Conservation (phyloP, 2,113 vertebrate genomes). For the Gulo gulo region DNA sequence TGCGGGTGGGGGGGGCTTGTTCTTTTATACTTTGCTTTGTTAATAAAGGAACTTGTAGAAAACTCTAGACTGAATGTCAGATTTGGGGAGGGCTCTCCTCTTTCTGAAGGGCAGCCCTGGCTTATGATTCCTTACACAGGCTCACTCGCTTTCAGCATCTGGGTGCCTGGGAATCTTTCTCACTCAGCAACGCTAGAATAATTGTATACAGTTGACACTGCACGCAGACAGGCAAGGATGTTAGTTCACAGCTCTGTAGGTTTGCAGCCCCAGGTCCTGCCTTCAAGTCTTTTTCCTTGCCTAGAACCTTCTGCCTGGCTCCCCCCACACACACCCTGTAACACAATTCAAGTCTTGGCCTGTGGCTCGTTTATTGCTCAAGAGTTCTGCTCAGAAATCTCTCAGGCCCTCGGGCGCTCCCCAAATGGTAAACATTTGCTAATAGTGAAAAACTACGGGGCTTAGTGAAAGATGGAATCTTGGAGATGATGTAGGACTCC, state of each 20-base stretch:
- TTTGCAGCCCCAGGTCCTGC: not conserved
- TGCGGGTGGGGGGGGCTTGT: not conserved
- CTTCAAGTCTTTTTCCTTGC: not conserved
- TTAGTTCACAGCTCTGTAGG: too few species aligned
- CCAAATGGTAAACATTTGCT: constrained; percentile 54
- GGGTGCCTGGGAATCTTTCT: not conserved
- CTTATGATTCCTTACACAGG: not conserved
- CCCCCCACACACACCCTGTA: not conserved
- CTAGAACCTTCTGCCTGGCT: not conserved
- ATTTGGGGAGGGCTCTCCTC: not conserved
- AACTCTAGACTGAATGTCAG: not conserved
- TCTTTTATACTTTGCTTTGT: constrained; percentile 77
- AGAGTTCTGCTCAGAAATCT: constrained; percentile 57
- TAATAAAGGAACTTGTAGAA: constrained; percentile 81
- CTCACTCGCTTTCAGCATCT: not conserved
- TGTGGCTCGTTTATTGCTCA: constrained; percentile 48
- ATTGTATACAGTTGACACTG: not conserved
- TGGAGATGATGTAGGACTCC: constrained; percentile 21
- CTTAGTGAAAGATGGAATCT: constrained; percentile 39
- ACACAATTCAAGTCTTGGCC: constrained; percentile 45
- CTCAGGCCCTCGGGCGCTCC: constrained; percentile 26
- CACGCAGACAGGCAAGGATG: not conserved
- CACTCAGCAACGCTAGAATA: not conserved
- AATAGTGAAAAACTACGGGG: constrained; percentile 50
- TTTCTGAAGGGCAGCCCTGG: not conserved